Base-by-base conservation (phyloP, 1,140 invertebrate genomes). In the Euura lappo region DNA sequence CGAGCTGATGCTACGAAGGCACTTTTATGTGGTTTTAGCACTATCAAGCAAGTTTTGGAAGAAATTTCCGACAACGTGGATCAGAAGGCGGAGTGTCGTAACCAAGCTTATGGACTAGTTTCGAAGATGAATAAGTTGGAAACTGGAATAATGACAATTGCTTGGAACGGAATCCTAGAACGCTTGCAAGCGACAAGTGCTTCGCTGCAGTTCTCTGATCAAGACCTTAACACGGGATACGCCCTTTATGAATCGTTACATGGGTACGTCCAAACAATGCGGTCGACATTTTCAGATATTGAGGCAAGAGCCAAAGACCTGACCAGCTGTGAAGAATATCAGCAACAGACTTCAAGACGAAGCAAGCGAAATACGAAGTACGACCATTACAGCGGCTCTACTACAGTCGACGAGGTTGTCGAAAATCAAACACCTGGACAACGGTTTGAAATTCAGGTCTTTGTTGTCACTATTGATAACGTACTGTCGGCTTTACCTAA, bases 401-500 rank as follows among this genome's bases (percentile, higher is more conserved):
- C 60, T 71, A 67, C 73, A 72, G 69, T 72, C 51, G 66, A 72
- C 3, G 68, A 75, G 10, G 11, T 73, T 75, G 67, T 73, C 45
- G 66, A 75, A 74, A 74, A 75, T 76, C 73, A 76, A 76, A 75
- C 69, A 74, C 69, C 74, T 75, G 73, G 44, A 71, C 67, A 76
- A 76, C 1, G 65, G 64, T 65, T 71, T 46, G 46, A 75, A 76
- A 71, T 76, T 76, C 69, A 74, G 73, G 75, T 76, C 70, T 75
- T 76, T 75, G 65, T 77, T 77, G 69, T 77, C 74, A 73, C 69
- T 51, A 73, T 76, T 77, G 74, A 75, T 76, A 76, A 71, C 71
- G 47, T 75, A 76, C 74, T 76, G 46, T 71, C 75, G 76, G 76
- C 71, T 71, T 74, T 76, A 77, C 28, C 45, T 76, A 73, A 76